Evolutionary conservation across 2,113 vertebrate genomes (phyloP).

Genomic region (Paramisgurnus dabryanus): DNA sequence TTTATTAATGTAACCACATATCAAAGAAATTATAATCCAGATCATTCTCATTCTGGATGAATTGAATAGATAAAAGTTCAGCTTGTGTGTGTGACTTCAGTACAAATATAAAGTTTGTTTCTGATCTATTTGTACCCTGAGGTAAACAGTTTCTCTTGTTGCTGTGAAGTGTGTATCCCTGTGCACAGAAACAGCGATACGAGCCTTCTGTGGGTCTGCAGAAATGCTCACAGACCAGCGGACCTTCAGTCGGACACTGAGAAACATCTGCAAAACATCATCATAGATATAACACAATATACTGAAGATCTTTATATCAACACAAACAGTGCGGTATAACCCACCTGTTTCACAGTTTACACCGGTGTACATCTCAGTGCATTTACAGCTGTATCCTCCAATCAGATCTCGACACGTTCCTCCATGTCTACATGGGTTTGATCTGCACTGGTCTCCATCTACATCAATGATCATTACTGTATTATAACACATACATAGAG

Average conservation of each 20-base stretch:
- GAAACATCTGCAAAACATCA: conserved; percentile 67
- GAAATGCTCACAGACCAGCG: conserved; percentile 82
- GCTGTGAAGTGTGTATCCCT: conserved; percentile 77
- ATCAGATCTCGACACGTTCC: conserved; percentile 76
- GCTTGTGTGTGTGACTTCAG: no score
- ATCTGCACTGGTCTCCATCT: conserved; percentile 78
- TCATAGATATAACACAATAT: not conserved
- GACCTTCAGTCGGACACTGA: conserved; percentile 75
- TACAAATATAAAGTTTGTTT: no score
- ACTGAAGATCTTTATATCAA: not conserved
- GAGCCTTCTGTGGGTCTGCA: conserved; percentile 68
- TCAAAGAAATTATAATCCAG: no score
- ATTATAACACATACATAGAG: no score
- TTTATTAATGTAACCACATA: not conserved
- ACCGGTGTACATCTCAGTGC: conserved; percentile 73
- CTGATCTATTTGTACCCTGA: conserved; percentile 64
- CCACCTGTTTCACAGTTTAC: conserved; percentile 77
- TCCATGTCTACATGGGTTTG: conserved; percentile 82
- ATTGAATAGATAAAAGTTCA: no score
- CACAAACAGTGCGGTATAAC: not conserved
- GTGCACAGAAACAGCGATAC: conserved; percentile 80
- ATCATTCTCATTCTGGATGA: no score
- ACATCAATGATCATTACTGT: not conserved
- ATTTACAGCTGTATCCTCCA: conserved; percentile 80
- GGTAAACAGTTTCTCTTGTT: conserved; percentile 78